Evolutionary conservation across 2,797 vertebrate genomes (phyloP).

Genomic region (Potorous gilbertii): DNA sequence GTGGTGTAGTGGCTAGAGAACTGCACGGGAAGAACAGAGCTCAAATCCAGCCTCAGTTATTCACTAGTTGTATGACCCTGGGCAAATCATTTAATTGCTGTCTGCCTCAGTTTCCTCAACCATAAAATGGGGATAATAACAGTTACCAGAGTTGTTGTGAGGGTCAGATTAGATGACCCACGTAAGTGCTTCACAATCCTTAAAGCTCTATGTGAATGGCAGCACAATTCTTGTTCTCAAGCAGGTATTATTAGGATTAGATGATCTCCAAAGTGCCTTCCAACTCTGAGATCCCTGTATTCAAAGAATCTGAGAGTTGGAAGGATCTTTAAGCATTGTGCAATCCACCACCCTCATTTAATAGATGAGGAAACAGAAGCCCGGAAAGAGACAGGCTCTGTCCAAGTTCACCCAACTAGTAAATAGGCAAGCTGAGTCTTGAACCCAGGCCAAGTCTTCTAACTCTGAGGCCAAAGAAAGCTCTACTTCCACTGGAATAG

Average conservation of each 20-base stretch:
- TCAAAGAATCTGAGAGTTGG: not conserved
- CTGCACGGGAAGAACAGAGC: not conserved
- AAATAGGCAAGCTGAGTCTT: not conserved
- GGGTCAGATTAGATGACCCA: not conserved
- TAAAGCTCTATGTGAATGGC: not conserved
- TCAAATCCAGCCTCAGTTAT: not conserved
- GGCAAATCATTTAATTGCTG: not conserved
- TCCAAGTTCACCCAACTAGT: not conserved
- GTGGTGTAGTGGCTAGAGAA: not conserved
- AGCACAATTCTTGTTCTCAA: not conserved
- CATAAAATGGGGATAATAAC: not conserved
- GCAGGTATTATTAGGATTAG: not conserved
- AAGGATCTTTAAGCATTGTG: not conserved
- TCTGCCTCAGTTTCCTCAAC: not conserved
- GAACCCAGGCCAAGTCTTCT: not conserved
- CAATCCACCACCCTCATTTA: not conserved
- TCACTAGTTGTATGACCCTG: not conserved
- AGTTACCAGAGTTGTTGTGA: not conserved
- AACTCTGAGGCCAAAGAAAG: not conserved
- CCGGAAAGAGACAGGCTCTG: not conserved
- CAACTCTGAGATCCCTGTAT: not conserved
- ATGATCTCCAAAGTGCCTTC: not conserved
- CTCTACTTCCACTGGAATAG: not conserved
- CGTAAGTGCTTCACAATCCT: not conserved
- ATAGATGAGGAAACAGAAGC: not conserved